Evolutionary conservation across 2,113 vertebrate species (phyloP), one percentile per base, ranked within the genome.

Genomic region (Semnopithecus entellus): DNA sequence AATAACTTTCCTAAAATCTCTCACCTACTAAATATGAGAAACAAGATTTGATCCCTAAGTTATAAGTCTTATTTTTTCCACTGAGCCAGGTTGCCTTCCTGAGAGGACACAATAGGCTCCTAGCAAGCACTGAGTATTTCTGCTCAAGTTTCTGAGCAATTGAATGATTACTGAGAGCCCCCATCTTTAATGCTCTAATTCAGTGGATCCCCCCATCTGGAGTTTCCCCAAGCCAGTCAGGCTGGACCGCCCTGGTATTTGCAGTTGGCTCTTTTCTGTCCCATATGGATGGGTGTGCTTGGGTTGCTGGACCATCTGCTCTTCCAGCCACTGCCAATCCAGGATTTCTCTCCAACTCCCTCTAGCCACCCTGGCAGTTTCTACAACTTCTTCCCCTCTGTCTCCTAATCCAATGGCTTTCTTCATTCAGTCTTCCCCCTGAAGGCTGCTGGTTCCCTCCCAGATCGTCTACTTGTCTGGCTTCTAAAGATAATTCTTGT

Each of bases 101-200:
- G 2, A 64, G 38, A 85, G 16, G 17, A 27, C 35, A 20, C 11
- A 2, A 6, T n/a, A 48, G 30, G 2, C 23, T 40, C 48, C 38
- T 55, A 52, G 5, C 5, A 75, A 68, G 7, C 40, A 27, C 35
- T 57, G n/a, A 57, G 32, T 17, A 22, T 66, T 83, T 80, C 17
- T 82, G 35, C 9, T 85, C 40, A 8, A 18, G 40, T 25, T 48
- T 78, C 79, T 85, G 61, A 68, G 6, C 22, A 38, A 16, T 32
- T n/a, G 27, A 6, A 61, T 8, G 11, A 3, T 1, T 11, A 30
- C 23, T 18, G 14, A 9, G 6, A 38, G 2, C 9, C 12, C 18
- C 32, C 43, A 17, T 4, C 12, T 35, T 30, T 38, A 32, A 35
- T n/a, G 2, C 72, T 22, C 16, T 84, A 48, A 86, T 76, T 68